Evolutionary conservation across 2,888 invertebrate genomes (phyloP).

Genomic region (Miltochrista miniata): DNA sequence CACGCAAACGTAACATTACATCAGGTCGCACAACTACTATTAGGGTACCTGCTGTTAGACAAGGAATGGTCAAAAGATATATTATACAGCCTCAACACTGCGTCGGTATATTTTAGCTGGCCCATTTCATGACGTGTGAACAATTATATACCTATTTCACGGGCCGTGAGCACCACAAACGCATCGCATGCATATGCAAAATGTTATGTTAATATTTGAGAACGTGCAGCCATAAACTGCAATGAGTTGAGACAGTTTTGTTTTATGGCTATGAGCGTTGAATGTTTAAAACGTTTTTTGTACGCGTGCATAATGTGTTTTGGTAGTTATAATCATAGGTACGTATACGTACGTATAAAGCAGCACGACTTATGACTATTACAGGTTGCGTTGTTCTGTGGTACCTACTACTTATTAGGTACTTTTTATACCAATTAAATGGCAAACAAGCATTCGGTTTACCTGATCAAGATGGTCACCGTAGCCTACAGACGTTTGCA

Average conservation of each 20-base stretch:
- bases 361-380: no score
- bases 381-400: no score
- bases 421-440: no score
- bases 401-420: no score
- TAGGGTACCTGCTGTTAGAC: no score
- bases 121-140: slow-evolving; percentile 29
- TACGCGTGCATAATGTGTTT: neutral
- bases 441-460: no score
- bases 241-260: slow-evolving; percentile 6
- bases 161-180: slow-evolving; percentile 36
- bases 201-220: slow-evolving; percentile 39
- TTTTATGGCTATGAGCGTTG: neutral
- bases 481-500: no score
- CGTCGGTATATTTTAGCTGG: neutral
- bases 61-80: no score
- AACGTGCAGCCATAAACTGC: slow-evolving; percentile 11
- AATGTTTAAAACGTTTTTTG: neutral
- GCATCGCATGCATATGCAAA: slow-evolving; percentile 48
- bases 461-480: no score
- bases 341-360: no score
- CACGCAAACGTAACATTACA: no score
- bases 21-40: no score
- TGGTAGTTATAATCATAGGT: neutral
- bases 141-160: slow-evolving; percentile 45
- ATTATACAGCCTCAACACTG: slow-evolving; percentile 7